phyloP scores from a whole-genome alignment of 2,888 invertebrate species.

The Andrena praecox region DNA sequence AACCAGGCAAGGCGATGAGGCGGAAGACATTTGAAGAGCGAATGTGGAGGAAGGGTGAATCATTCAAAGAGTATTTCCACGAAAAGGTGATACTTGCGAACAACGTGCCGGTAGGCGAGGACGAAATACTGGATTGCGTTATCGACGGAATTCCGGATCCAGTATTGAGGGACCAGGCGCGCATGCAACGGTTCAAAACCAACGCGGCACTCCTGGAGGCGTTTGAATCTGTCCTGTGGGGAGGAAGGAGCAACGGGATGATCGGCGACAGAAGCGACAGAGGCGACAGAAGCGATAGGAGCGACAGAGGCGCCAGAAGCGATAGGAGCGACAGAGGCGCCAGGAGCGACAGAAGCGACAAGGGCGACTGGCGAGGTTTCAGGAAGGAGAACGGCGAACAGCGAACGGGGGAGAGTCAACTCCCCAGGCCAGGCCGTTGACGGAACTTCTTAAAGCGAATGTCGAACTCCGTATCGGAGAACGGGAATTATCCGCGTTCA shows the following conservation, averaged over 20 bases:
- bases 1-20: not conserved
- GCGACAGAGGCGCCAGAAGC: too few species aligned
- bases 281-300: too few species aligned
- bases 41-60: not conserved
- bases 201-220: not conserved
- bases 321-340: too few species aligned
- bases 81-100: not conserved
- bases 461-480: conserved; percentile 17
- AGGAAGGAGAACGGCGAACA: not conserved
- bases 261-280: not conserved
- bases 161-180: not conserved
- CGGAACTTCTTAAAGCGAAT: not conserved
- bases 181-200: not conserved
- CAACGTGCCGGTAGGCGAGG: not conserved
- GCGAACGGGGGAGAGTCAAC: too few species aligned
- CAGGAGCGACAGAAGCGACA: too few species aligned
- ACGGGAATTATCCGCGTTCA: conserved; percentile 23
- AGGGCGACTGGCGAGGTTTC: not conserved
- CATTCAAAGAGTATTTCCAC: not conserved
- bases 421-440: conserved; percentile 28
- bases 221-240: not conserved
- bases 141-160: not conserved
- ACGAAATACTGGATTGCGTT: too few species aligned
- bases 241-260: not conserved
- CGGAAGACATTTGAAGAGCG: too few species aligned